Conservation (phyloP, 2,113 vertebrate species). For the Alligator sinensis region DNA sequence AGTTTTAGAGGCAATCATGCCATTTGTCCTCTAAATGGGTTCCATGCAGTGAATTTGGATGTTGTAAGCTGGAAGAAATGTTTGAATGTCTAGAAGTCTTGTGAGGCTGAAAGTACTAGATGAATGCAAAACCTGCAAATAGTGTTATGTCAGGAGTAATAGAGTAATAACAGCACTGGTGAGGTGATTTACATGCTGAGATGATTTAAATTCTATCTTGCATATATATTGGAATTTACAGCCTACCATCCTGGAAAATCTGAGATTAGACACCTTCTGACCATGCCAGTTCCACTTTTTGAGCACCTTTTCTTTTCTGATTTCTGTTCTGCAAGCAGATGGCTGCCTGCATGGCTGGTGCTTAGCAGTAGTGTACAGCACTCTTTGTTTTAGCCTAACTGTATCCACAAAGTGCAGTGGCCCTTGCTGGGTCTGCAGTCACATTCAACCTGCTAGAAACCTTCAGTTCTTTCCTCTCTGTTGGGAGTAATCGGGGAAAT, state of each 20-base stretch:
- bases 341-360: not conserved
- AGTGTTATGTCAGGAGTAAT: not conserved
- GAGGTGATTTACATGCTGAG: not conserved
- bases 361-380: not conserved
- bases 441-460: not conserved
- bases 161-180: not conserved
- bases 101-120: not conserved
- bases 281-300: fast-evolving
- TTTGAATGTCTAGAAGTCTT: not conserved
- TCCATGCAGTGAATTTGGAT: not conserved
- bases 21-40: not conserved
- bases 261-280: not conserved
- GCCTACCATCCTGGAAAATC: conserved; percentile 8
- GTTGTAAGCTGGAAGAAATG: not conserved
- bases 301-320: not conserved
- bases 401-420: not conserved
- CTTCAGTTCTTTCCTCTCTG: not conserved
- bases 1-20: not conserved
- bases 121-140: not conserved
- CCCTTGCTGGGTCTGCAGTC: not conserved
- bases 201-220: conserved; percentile 16
- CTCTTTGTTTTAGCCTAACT: conserved; percentile 12
- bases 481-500: not conserved
- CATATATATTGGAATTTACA: conserved; percentile 2
- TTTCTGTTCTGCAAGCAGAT: not conserved